phyloP scores from a whole-genome alignment of 2,888 invertebrate genomes.

The Alitta virens region DNA sequence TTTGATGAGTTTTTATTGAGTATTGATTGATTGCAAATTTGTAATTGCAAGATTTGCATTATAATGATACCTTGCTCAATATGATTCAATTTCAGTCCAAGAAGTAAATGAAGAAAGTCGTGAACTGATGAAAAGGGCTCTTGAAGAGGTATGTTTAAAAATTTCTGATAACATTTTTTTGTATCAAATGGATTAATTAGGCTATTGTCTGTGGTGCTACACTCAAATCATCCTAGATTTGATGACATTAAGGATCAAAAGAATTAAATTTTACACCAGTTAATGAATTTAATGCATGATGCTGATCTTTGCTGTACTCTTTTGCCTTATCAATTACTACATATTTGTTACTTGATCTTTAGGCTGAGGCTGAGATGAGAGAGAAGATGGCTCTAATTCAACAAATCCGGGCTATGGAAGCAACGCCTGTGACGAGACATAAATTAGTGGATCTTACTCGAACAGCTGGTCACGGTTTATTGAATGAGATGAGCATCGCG shows the following conservation, averaged over 20 bases:
- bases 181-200: no score
- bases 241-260: no score
- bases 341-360: slow-evolving; percentile 1
- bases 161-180: no score
- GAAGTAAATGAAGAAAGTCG: slow-evolving; percentile 52
- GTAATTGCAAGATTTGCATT: no score
- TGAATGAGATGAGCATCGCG: slow-evolving; percentile 56
- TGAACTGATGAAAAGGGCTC: slow-evolving; percentile 51
- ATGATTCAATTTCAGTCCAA: slow-evolving; percentile 38
- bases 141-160: slow-evolving; percentile 45
- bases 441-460: slow-evolving; percentile 54
- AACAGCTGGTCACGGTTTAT: slow-evolving; percentile 51
- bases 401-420: slow-evolving; percentile 56
- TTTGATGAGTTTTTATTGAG: no score
- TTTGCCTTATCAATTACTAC: not conserved
- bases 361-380: slow-evolving; percentile 56
- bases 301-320: no score
- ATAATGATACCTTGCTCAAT: no score
- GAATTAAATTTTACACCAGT: no score
- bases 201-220: no score
- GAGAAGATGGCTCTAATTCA: slow-evolving; percentile 55
- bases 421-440: slow-evolving; percentile 44
- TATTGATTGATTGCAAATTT: no score
- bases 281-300: no score
- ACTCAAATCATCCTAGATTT: no score